Percentiles rank a stretch among this genome's conserved stretches.
phyloP scores from a whole-genome alignment of 2,888 invertebrate species.

The Corythucha ciliata region DNA sequence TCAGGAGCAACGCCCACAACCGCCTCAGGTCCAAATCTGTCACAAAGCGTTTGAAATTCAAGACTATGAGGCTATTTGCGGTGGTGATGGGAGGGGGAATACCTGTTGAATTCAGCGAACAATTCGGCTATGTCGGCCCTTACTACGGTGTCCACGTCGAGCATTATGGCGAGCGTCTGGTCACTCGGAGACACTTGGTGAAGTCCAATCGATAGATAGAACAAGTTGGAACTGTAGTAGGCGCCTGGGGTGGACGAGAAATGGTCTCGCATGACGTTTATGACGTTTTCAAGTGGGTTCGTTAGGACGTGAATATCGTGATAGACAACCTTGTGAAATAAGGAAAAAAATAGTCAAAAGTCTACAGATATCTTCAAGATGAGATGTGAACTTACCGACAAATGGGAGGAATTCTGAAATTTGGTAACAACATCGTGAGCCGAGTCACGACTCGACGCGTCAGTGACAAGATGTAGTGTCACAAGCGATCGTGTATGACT shows the following conservation, averaged over 20 bases:
- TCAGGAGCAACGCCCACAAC: slow-evolving; percentile 65
- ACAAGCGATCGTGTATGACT: slow-evolving; percentile 46
- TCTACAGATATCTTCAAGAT: not conserved
- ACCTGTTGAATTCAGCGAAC: slow-evolving; percentile 55
- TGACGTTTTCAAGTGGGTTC: slow-evolving; percentile 51
- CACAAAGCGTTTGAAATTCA: not conserved
- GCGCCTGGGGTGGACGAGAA: slow-evolving; percentile 52
- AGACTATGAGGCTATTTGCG: not conserved
- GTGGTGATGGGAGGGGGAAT: slow-evolving; percentile 30
- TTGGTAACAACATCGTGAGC: slow-evolving; percentile 47
- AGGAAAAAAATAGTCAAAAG: slow-evolving; percentile 8
- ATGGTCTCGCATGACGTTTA: slow-evolving; percentile 56
- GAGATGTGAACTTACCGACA: not conserved
- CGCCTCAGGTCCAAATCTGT: slow-evolving; percentile 19
- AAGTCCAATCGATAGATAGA: slow-evolving; percentile 65
- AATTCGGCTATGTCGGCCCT: slow-evolving; percentile 56
- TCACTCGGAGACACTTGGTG: slow-evolving; percentile 58
- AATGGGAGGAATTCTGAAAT: too few species aligned
- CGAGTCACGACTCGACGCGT: slow-evolving; percentile 48
- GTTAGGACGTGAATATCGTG: slow-evolving; percentile 55
- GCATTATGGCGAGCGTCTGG: slow-evolving; percentile 55
- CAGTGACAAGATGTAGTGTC: slow-evolving; percentile 54
- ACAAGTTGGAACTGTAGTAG: slow-evolving; percentile 69
- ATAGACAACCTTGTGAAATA: slow-evolving; percentile 44
- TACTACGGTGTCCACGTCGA: slow-evolving; percentile 71